These are phyloP conservation scores for Drosophila burlai DNA, from an alignment of 1,140 invertebrate genomes.

Conservation along the genomic window DNA sequence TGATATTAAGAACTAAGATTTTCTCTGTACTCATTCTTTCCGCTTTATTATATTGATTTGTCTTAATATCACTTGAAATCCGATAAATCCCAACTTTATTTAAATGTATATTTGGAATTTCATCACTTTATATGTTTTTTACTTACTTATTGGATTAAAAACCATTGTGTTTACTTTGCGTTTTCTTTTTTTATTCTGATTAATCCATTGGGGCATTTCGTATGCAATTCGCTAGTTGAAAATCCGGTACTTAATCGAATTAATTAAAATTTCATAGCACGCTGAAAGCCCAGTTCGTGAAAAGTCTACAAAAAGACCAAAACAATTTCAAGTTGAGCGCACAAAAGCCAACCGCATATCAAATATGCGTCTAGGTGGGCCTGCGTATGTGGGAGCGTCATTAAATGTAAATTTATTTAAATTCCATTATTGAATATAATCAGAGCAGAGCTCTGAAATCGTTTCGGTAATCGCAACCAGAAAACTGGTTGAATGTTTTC, in stretches of 20 bases:
- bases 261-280: conserved; percentile 75
- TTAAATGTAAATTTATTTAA: conserved; percentile 70
- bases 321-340: conserved; percentile 63
- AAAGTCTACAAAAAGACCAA: conserved; percentile 47
- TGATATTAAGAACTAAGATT: too few species aligned
- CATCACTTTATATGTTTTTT: not conserved
- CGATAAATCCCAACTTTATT: not conserved
- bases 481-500: conserved; percentile 50
- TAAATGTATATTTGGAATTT: not conserved
- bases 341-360: conserved; percentile 65
- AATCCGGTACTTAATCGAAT: conserved; percentile 72
- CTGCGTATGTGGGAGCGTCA: conserved; percentile 9
- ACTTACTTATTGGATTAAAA: conserved; percentile 11
- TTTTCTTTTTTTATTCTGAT: conserved; percentile 24
- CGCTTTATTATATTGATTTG: not conserved
- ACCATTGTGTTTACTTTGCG: conserved; percentile 24
- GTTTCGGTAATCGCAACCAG: conserved; percentile 47
- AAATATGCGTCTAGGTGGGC: conserved; percentile 50
- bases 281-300: conserved; percentile 37
- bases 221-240: conserved; percentile 40
- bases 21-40: not conserved
- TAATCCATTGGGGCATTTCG: conserved; percentile 47
- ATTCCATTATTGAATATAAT: conserved; percentile 63
- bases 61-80: not conserved
- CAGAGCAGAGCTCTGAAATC: conserved; percentile 31